Base-by-base conservation (phyloP, 2,888 invertebrate genomes). In the Mayetiola destructor region DNA sequence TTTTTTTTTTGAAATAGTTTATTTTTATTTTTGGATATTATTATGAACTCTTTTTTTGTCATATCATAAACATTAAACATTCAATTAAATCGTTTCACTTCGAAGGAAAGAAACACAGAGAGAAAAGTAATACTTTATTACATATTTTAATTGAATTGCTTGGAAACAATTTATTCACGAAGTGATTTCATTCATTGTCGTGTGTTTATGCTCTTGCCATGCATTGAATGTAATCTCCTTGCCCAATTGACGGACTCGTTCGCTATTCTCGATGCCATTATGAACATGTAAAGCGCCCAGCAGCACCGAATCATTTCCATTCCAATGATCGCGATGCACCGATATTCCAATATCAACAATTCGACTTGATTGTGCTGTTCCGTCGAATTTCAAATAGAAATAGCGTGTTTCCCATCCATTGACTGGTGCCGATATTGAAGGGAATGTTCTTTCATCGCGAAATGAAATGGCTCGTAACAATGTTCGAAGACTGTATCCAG, bases 371-470 rank as follows among this genome's bases (percentile, higher is more conserved):
- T 20, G 18, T 9, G 32, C 30, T 21, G 18, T 18, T n/a, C 36
- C 40, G 12, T 56, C 54, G 12, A 54, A 55, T 6, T 21, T 39
- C 10, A 57, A 20, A n/a, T 54, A 29, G 29, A 40, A 54, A 39
- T 57, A 55, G 1, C 57, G 54, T 27, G 36, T 23, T 14, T 56
- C 48, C 60, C 60, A 60, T 14, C 56, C 57, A 48, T 60, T 60
- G 20, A 42, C 21, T n/a, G 56, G 54, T 36, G 27, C 27, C 12
- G 14, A 27, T 4, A 21, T 37, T 12, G 32, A 36, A 36, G 60
- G 60, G 40, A 59, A 52, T 14, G 37, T 18, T 30, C 35, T 40
- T 18, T 58, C 56, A 16, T 58, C 30, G n/a, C 36, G 52, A n/a
- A 53, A 48, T 14, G 57, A 37, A 8, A 59, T 14, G 20, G 29